Evolutionary conservation across 1,140 invertebrate species (phyloP), one percentile per base, ranked within the genome.

Genomic region (Monomorium pharaonis): DNA sequence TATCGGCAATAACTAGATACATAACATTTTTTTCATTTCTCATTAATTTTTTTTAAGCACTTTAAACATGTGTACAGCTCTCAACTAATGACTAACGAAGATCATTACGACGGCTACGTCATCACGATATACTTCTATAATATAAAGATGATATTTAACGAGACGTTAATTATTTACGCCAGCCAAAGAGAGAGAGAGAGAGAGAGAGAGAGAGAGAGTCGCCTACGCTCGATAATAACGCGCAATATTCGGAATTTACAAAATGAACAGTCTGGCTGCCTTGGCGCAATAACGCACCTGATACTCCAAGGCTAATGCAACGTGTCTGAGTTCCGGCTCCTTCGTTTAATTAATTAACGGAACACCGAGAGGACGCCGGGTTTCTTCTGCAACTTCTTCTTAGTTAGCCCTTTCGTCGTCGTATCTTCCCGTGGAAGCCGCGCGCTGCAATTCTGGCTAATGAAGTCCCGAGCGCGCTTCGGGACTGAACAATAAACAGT

Each of bases 271-370:
- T 72, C 24, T 30, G 33, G 47, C n/a, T 69, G 33, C 47, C 54
- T 60, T 44, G 27, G 18, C 37, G 24, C 16, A 81, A 56, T 81
- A 81, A 72, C 37, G 33, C 37, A 83, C 42, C 54, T 83, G 78
- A 72, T 74, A 83, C 78, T 37, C 16, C 44, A 33, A n/a, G 14
- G 24, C 24, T 72, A 83, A 72, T 51, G 65, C 65, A 18, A 81
- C n/a, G 51, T 58, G 37, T 69, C 33, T 70, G 63, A 27, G 42
- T 70, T 16, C 27, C n/a, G 58, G 60, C 72, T 67, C 78, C 81
- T 88, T 89, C 86, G 90, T 92, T 89, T 90, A 85, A 92, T 90
- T 92, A 91, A 92, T 92, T 92, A 92, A 87, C 60, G 83, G 75
- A 76, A 91, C 60, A 60, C 56, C 72, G 84, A 69, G 84, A 89